Conservation (phyloP, 2,113 vertebrate genomes). For the Ptyas mucosa region DNA sequence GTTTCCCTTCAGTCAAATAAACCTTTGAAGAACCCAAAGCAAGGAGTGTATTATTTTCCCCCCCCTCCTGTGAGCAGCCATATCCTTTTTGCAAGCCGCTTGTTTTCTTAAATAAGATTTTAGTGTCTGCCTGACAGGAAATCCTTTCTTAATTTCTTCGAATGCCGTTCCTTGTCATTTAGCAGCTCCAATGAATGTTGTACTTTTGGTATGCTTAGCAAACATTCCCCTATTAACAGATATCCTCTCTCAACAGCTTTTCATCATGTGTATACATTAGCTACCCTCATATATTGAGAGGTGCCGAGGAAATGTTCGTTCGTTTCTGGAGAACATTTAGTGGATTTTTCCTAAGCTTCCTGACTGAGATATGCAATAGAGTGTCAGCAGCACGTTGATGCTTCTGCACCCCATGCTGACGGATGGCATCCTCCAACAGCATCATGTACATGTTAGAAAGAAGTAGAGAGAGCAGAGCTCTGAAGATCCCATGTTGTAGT, state of each 20-base stretch:
- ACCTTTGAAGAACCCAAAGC: constrained; percentile 50
- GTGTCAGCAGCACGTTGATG: neutral
- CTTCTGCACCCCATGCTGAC: neutral
- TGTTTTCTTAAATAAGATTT: constrained; percentile 38
- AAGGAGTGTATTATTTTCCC: constrained; percentile 4
- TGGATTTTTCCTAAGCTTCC: fast-evolving
- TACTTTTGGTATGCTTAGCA: neutral
- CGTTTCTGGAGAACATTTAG: neutral
- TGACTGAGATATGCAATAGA: neutral
- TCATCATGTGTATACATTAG: constrained; percentile 35
- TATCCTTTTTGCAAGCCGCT: constrained; percentile 48
- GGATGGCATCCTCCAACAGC: neutral
- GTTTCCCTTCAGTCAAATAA: constrained; percentile 49
- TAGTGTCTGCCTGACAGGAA: constrained; percentile 50
- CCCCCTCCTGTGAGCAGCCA: constrained; percentile 34
- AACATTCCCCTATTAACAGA: constrained; percentile 34
- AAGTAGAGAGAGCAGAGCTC: neutral
- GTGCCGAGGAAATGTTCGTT: neutral
- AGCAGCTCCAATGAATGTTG: constrained; percentile 6
- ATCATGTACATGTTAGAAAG: neutral
- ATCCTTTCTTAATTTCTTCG: constrained; percentile 60
- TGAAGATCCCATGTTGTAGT: neutral
- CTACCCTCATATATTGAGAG: fast-evolving
- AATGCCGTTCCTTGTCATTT: constrained; percentile 59
- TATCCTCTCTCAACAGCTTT: constrained; percentile 62